These are phyloP conservation scores for Drosophila aldrichi DNA, from an alignment of 2,888 invertebrate genomes.

Conservation along the genomic window DNA sequence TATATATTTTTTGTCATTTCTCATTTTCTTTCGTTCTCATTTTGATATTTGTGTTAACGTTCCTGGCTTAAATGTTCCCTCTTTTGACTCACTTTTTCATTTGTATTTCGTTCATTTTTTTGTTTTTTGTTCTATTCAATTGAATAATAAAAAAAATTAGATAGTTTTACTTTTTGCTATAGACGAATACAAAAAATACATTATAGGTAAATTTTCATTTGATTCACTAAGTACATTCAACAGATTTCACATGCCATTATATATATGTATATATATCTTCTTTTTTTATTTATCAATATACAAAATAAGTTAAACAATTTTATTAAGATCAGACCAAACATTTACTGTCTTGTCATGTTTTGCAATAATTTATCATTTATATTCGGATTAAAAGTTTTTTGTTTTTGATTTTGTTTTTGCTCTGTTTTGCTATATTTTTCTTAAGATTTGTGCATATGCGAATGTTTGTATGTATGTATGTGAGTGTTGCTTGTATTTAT, in stretches of 20 bases:
- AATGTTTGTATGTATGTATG: conserved; percentile 19
- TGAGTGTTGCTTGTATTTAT: conserved; percentile 31
- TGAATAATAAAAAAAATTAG: conserved; percentile 22
- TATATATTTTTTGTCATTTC: conserved; percentile 4
- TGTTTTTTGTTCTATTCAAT: conserved; percentile 6
- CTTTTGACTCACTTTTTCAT: conserved; percentile 33
- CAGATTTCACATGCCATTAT: conserved; percentile 14
- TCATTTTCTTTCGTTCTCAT: conserved; percentile 31
- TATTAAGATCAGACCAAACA: conserved; percentile 34
- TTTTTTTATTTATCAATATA: conserved; percentile 10
- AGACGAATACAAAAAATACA: conserved; percentile 57
- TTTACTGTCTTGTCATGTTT: conserved; percentile 29
- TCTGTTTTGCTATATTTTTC: conserved; percentile 21
- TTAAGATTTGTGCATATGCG: conserved; percentile 5
- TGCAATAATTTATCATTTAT: conserved; percentile 1
- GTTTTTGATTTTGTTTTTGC: background rate
- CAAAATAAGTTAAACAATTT: conserved; percentile 30
- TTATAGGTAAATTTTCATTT: conserved; percentile 15
- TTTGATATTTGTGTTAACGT: conserved; percentile 67
- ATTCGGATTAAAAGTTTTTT: conserved; percentile 22
- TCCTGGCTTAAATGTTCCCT: conserved; percentile 61
- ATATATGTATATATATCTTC: background rate
- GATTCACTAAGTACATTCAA: conserved; percentile 33
- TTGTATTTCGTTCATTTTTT: conserved; percentile 32
- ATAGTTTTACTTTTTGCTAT: conserved; percentile 39